Evolutionary conservation across 2,888 invertebrate genomes (phyloP), one percentile per base, ranked within the genome.

Genomic region (Polydrusus cervinus): DNA sequence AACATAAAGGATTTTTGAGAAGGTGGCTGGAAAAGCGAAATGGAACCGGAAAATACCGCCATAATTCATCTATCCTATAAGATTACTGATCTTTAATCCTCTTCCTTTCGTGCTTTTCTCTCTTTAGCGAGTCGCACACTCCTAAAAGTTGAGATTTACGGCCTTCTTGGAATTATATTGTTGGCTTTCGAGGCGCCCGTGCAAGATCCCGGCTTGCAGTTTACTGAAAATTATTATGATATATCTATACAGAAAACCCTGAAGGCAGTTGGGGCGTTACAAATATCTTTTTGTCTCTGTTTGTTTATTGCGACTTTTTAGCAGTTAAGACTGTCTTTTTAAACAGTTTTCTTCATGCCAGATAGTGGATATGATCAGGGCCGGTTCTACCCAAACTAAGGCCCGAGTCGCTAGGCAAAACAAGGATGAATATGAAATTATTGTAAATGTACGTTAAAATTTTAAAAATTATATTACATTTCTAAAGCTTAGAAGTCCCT

Each of bases 31-130:
- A 80, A 82, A 83, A 83, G 81, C 83, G 84, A 81, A 83, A 82
- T 83, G 84, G 84, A 84, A 84, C 83, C 84, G 85, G 85, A 84
- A 87, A 87, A 89, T 89, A 86, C 86, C 86, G 86, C 90, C 90
- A 91, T 92, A 92, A 91, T 89, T 92, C 91, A 91, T 91, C 91
- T 88, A 89, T 88, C 87, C 88, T 90, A 90, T 90, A 90, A 91
- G 91, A 92, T 92, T 91, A 91, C 91, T 91, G 91, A 92, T 92
- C 91, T 92, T 91, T 92, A 92, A 92, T 92, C 92, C 91, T 90
- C 90, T 90, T 89, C 88, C 89, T 85, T 86, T 84, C 84, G 82
- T 82, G 86, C 87, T 88, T 89, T 90, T 89, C 84, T 85, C 86
- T 86, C 86, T 86, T 86, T 85, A 86, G 85, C 85, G 84, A 84